Base-by-base conservation (phyloP, 2,113 vertebrate genomes). In the Odocoileus virginianus region DNA sequence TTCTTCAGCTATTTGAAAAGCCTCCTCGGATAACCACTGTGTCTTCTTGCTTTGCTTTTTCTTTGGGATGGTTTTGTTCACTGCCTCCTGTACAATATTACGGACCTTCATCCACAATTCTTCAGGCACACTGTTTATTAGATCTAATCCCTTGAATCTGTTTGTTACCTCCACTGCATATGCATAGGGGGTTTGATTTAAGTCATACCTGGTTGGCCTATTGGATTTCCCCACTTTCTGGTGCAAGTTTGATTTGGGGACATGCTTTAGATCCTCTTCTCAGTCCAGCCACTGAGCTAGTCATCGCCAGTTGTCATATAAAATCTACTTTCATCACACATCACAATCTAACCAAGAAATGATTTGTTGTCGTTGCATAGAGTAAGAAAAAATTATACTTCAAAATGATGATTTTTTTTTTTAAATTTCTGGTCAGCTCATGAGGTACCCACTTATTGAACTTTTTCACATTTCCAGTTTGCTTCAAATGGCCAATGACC, bases 121-220 rank as follows among this genome's bases (percentile, higher is more conserved):
- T 36, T 36, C 64, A 71, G 19, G n/a, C 2, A 71, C 64, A 71
- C 9, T 36, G 9, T 36, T 71, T 36, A 21, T 36, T 71, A 2
- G 2, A 21, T 23, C 19, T 71, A 71, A 36, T 36, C 64, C n/a
- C 64, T 71, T 71, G 64, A 71, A 36, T 12, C n/a, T 71, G 19
- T 36, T 21, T 21, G 17, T 23, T 71, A 71, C 19, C 0, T 0
- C n/a, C 64, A 71, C 17, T 71, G 11, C 9, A 36, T 36, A 71
- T 71, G 36, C n/a, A 36, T 71, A 36, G n/a, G n/a, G 64, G 64
- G 8, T 71, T 36, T 71, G n/a, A 71, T 36, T 71, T 1, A 36
- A 71, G 64, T 71, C 9, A 2, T 71, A 71, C 64, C 19, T 71
- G 64, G 67, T 36, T 23, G 19, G 67, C 19, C 67, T 36, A 71